Conservation (phyloP, 2,797 vertebrate species). For the Urophycis tenuis region DNA sequence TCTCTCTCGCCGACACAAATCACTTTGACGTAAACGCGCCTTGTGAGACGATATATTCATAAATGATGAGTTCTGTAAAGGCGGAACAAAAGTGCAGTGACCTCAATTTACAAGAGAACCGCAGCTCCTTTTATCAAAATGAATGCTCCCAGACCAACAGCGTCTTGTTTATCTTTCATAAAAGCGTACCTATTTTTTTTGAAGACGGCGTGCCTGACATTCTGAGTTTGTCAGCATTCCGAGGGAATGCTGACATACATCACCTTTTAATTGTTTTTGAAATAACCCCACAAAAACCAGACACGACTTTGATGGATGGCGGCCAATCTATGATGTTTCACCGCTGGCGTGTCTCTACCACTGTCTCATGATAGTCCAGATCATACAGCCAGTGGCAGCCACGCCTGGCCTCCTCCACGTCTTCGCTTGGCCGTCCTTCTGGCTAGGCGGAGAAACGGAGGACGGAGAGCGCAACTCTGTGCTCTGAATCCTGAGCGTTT, state of each 20-base stretch:
- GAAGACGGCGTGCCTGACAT: not conserved
- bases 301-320: not conserved
- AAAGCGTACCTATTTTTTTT: too few species aligned
- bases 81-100: not conserved
- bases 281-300: not conserved
- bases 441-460: conserved; percentile 25
- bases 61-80: not conserved
- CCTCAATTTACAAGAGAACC: not conserved
- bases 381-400: conserved; percentile 25
- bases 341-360: not conserved
- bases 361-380: conserved; percentile 16
- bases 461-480: conserved; percentile 30
- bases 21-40: too few species aligned
- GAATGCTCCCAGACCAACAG: not conserved
- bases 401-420: conserved; percentile 32
- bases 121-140: not conserved
- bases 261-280: too few species aligned
- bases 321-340: not conserved
- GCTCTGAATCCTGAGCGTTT: conserved; percentile 13
- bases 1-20: not conserved
- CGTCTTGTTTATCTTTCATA: not conserved
- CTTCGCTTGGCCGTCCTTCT: conserved; percentile 31
- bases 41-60: not conserved
- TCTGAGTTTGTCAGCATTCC: not conserved
- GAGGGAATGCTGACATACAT: not conserved